Evolutionary conservation across 2,113 vertebrate genomes (phyloP).

Genomic region (Sardina pilchardus): DNA sequence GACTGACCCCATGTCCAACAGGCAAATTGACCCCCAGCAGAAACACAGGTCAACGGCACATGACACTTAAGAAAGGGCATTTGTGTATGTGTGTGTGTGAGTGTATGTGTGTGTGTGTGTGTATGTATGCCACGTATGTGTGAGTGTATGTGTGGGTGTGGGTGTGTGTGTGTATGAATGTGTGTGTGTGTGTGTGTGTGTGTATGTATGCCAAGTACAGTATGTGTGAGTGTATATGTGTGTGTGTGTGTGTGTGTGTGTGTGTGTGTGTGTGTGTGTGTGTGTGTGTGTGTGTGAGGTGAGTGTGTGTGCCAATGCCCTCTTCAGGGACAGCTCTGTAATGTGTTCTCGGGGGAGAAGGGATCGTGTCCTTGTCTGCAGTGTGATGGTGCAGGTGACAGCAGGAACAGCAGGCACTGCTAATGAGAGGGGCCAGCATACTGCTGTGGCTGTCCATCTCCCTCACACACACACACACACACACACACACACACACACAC

Average conservation of each 20-base stretch:
- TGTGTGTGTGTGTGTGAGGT: neutral
- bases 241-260: neutral
- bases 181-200: neutral
- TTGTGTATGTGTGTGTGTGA: neutral
- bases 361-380: neutral
- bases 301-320: neutral
- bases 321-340: too few relatives aligned
- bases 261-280: neutral
- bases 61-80: too few relatives aligned
- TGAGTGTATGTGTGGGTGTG: neutral
- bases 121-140: neutral
- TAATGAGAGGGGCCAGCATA: neutral
- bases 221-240: constrained; percentile 14
- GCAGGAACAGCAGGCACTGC: neutral
- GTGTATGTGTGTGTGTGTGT: neutral
- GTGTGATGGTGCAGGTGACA: neutral
- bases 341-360: neutral
- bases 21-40: too few relatives aligned
- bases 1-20: too few relatives aligned
- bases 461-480: neutral
- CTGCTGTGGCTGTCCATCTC: constrained; percentile 3
- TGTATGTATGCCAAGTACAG: too few relatives aligned
- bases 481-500: neutral
- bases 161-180: neutral
- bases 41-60: too few relatives aligned